Evolutionary conservation across 2,113 vertebrate species (phyloP), one percentile per base, ranked within the genome.

Genomic region (Nettapus auritus): DNA sequence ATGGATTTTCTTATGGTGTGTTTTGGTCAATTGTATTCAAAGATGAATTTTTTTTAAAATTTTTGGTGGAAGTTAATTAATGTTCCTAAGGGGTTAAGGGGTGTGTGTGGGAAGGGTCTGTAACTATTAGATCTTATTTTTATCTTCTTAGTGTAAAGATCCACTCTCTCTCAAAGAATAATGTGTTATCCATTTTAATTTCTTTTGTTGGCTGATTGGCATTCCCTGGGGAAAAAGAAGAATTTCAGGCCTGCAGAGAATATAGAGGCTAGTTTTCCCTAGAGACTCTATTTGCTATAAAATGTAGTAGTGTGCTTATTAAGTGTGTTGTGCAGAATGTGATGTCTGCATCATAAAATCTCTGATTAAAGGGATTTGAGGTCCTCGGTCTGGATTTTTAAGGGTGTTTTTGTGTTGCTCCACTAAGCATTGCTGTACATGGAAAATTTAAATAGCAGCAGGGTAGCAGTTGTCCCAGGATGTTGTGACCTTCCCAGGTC

Each of bases 71-170:
- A 86, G 31, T 29, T 2, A 70, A 5, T 33, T 57, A 8, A 1
- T 57, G 6, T 38, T 74, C 9, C 19, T 70, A n/a, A 66, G 62
- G 5, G 2, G 2, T 0, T 70, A n/a, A 66, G 62, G 5, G 2
- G 2, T 0, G 5, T 21, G 16, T 52, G 2, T 22, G 3, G 3
- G 23, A 69, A 20, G 18, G 2, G 6, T 4, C 25, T 90, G 23
- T 11, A 82, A 38, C 16, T 3, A 14, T n/a, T 55, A 52, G 10
- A 19, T 55, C 13, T 76, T 50, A 44, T 16, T 79, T 69, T 75
- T 68, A 4, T 44, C 11, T 11, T 50, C 40, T 55, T 60, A 9
- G 28, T 31, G 55, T 15, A 8, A 21, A 56, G 77, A 86, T 71
- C 6, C 2, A 16, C n/a, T 77, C 25, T 26, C 4, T 63, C 46